Base-by-base conservation (phyloP, 1,140 invertebrate genomes). In the Lucilia sericata region DNA sequence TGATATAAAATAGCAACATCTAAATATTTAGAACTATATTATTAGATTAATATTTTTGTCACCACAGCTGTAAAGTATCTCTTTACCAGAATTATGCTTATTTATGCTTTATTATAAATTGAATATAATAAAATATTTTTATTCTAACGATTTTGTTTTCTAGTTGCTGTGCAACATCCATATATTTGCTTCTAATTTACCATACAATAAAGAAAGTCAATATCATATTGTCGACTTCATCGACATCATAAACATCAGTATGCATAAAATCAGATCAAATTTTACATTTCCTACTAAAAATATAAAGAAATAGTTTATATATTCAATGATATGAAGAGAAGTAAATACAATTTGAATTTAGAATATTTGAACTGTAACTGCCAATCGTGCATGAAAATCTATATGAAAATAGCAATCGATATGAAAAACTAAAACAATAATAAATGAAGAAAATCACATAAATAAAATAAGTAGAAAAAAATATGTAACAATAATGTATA, bases 41-140 rank as follows among this genome's bases (percentile, higher is more conserved):
- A 30, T 3, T 30, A 30, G 3, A 30, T 3, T 2, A 10, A 42
- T 42, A 42, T 42, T 42, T 42, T 8, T 7, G 10, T 42, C 2
- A 0, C 42, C 42, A 42, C 42, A 42, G 42, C 42, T 42, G 42
- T 42, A 42, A 42, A 42, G 5, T 42, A 8, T 42, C 42, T 42
- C 42, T 42, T 42, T 8, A 47, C 1, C 17, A 19, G n/a, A 78
- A 47, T 49, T 80, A 80, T 51, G n/a, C 76, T 49, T 49, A 80
- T 80, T 49, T 80, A 80, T 80, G 76, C 76, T 51, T 80, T 51
- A 49, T 51, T 80, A 49, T 80, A 51, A 80, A 51, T 21, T 51
- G 47, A 47, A 80, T 80, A 51, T 80, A 80, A 80, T 80, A 80
- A 80, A 80, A 80, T 80, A 80, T 51, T 49, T 49, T 80, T 80